A percentile compares a stretch with the other conserved stretches of the same genome.
Evolutionary conservation across 2,113 vertebrate species (phyloP).

Genomic region (Danio rerio): DNA sequence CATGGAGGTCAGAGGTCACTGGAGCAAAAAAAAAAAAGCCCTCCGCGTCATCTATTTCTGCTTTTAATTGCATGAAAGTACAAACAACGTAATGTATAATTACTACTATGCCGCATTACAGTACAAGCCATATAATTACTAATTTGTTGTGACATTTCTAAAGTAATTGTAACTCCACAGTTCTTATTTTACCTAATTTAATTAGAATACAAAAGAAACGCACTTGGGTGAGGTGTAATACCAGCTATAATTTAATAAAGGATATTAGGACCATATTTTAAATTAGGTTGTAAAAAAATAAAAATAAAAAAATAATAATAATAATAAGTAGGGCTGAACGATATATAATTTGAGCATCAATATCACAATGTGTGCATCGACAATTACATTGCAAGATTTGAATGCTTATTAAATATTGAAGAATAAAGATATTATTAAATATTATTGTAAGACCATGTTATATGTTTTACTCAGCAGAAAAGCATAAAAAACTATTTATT

Average conservation of each 20-base stretch:
- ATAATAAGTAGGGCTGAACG: too few relatives aligned
- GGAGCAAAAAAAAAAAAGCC: constrained; percentile 43
- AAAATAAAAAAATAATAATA: too few relatives aligned
- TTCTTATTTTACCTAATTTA: constrained; percentile 52
- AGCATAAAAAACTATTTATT: too few relatives aligned
- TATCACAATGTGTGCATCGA: too few relatives aligned
- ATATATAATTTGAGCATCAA: too few relatives aligned
- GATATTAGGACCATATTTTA: constrained; percentile 31
- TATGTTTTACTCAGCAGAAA: too few relatives aligned
- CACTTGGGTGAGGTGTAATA: constrained; percentile 30
- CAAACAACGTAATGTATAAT: constrained; percentile 40
- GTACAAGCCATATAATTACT: constrained; percentile 45
- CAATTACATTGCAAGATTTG: too few relatives aligned
- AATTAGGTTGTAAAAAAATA: constrained; percentile 47
- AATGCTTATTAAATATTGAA: too few relatives aligned
- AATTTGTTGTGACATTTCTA: constrained; percentile 55
- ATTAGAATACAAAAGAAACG: constrained; percentile 45
- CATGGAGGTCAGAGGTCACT: constrained; percentile 44
- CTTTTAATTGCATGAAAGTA: constrained; percentile 59
- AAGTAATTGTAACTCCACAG: constrained; percentile 55
- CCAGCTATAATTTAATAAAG: constrained; percentile 47
- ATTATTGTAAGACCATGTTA: too few relatives aligned
- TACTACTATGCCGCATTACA: background rate
- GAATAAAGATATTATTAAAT: too few relatives aligned
- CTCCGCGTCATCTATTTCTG: constrained; percentile 50